Evolutionary conservation across 2,888 invertebrate genomes (phyloP).

Genomic region (Acrocyrtus sp.): DNA sequence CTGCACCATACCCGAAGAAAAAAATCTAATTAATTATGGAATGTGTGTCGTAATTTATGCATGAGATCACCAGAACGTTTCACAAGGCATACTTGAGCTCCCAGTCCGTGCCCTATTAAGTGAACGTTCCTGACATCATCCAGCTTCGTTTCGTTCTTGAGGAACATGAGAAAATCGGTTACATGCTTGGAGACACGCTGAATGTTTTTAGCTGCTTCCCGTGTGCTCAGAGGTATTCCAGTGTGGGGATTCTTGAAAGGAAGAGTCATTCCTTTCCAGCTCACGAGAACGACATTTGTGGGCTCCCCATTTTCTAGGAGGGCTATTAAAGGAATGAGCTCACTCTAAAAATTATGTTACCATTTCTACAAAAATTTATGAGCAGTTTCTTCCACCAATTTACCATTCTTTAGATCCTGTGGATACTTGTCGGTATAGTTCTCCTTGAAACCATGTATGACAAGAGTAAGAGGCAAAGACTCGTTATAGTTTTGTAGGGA

Average conservation of each 20-base stretch:
- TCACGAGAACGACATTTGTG: slow-evolving; percentile 35
- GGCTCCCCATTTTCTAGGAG: slow-evolving; percentile 12
- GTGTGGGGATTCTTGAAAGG: slow-evolving; percentile 45
- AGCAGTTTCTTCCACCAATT: too few relatives aligned
- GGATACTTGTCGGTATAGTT: slow-evolving; percentile 45
- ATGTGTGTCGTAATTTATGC: too few relatives aligned
- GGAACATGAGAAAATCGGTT: slow-evolving; percentile 22
- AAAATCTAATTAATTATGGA: slow-evolving; percentile 13
- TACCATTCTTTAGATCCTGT: slow-evolving; percentile 43
- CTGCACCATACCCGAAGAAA: too few relatives aligned
- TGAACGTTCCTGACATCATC: slow-evolving; percentile 16
- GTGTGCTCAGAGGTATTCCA: slow-evolving; percentile 25
- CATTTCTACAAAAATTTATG: too few relatives aligned
- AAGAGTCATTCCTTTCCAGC: slow-evolving; percentile 39
- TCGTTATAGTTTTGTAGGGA: slow-evolving; percentile 26
- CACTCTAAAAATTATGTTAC: too few relatives aligned
- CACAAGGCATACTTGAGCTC: slow-evolving; percentile 40
- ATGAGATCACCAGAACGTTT: too few relatives aligned
- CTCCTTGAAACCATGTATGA: slow-evolving; percentile 46
- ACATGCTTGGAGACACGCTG: slow-evolving; percentile 40
- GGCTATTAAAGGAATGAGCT: too few relatives aligned
- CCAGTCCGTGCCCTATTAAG: slow-evolving; percentile 39
- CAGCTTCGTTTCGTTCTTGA: slow-evolving; percentile 28
- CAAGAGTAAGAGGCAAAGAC: slow-evolving; percentile 12
- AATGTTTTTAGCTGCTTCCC: slow-evolving; percentile 34